A percentile compares a stretch with the other conserved stretches of the same genome.
Conservation (phyloP, 2,888 invertebrate species). For the Odontomyia ornata region DNA sequence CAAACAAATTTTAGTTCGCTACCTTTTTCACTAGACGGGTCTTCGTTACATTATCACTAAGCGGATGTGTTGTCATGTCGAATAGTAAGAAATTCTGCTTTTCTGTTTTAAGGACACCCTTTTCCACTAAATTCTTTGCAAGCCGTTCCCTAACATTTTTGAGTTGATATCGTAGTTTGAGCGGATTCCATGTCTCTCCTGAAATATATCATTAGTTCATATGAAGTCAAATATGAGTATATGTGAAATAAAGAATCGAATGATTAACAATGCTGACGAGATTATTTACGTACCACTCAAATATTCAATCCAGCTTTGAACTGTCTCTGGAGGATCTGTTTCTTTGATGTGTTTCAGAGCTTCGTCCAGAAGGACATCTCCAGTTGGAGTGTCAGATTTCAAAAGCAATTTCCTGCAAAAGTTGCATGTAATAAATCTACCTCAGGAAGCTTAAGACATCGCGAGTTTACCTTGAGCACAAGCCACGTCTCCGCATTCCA, state of each 20-base stretch:
- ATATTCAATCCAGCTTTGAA: slow-evolving; percentile 99
- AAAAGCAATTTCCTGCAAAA: slow-evolving; percentile 74
- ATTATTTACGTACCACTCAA: slow-evolving; percentile 82
- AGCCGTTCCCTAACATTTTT: slow-evolving; percentile 98
- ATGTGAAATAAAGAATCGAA: too few relatives aligned
- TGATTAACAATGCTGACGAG: too few relatives aligned
- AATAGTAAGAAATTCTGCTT: slow-evolving; percentile 99
- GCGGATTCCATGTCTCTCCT: slow-evolving; percentile 99
- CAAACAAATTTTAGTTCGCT: slow-evolving; percentile 47
- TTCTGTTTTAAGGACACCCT: slow-evolving; percentile 98
- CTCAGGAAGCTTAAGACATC: background rate
- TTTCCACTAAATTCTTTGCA: slow-evolving; percentile 99
- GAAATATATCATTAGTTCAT: too few relatives aligned
- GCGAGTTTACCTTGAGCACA: slow-evolving; percentile 81
- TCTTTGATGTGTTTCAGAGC: slow-evolving; percentile 98
- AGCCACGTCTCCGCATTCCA: slow-evolving; percentile 93
- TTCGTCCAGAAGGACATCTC: slow-evolving; percentile 94
- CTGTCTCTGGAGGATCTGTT: slow-evolving; percentile 95
- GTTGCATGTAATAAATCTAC: background rate
- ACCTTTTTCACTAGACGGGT: slow-evolving; percentile 96
- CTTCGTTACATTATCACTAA: slow-evolving; percentile 95
- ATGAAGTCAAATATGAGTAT: too few relatives aligned
- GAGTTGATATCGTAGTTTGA: slow-evolving; percentile 96
- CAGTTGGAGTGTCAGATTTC: slow-evolving; percentile 92
- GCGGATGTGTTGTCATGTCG: slow-evolving; percentile 99